Percentiles rank a stretch among this genome's conserved stretches.
phyloP scores from a whole-genome alignment of 1,140 invertebrate genomes.

The Zaprionus ornatus region DNA sequence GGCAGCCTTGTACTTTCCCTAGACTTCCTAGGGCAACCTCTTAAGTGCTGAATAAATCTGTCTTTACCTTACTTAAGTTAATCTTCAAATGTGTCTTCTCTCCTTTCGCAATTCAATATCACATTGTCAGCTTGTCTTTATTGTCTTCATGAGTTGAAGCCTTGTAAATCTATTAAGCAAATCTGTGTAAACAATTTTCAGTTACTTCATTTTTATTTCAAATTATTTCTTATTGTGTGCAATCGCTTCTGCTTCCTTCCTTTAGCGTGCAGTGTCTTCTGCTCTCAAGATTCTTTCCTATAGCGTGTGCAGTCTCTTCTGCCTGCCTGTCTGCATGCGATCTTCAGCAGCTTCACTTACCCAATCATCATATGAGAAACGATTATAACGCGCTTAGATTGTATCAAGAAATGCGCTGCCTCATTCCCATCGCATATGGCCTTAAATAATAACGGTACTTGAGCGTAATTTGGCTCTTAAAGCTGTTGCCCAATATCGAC shows the following conservation, averaged over 20 bases:
- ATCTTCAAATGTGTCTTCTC: background rate
- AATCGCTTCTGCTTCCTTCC: background rate
- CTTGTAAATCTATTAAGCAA: too few relatives aligned
- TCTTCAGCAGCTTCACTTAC: background rate
- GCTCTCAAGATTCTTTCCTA: background rate
- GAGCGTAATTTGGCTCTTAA: conserved; percentile 3
- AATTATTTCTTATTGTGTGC: background rate
- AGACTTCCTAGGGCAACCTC: too few relatives aligned
- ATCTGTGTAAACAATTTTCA: background rate
- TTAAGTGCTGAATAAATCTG: too few relatives aligned
- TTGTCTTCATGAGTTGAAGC: too few relatives aligned
- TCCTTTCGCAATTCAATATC: background rate
- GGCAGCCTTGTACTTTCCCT: too few relatives aligned
- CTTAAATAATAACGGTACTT: conserved; percentile 1
- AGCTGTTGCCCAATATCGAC: background rate
- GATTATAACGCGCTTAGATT: conserved; percentile 7
- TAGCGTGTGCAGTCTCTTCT: background rate
- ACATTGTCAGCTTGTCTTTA: background rate
- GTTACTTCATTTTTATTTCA: background rate
- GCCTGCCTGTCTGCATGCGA: background rate
- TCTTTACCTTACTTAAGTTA: too few relatives aligned
- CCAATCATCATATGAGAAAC: background rate
- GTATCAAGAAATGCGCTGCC: background rate
- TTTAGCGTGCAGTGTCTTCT: background rate
- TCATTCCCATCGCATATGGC: background rate